phyloP scores from a whole-genome alignment of 2,888 invertebrate genomes.

The Eumacrocentrus americanus region DNA sequence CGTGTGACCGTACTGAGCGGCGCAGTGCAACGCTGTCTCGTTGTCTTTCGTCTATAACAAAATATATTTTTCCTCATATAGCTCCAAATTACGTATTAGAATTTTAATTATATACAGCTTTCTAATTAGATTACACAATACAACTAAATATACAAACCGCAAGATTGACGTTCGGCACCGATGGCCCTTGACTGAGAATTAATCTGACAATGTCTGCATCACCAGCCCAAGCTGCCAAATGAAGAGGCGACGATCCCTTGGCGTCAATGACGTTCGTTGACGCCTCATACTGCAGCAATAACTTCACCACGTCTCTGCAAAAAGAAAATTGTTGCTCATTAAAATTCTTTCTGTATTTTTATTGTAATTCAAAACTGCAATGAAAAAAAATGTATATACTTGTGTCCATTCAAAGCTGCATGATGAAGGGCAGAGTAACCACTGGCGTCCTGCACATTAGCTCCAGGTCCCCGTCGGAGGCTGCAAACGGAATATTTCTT shows the following conservation, averaged over 20 bases:
- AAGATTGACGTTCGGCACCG: constrained; percentile 84
- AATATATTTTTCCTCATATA: constrained; percentile 24
- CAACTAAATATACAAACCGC: constrained; percentile 71
- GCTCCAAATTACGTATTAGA: too few relatives aligned
- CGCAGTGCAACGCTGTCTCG: constrained; percentile 92
- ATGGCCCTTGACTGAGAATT: constrained; percentile 81
- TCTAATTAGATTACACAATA: too few relatives aligned
- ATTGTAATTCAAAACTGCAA: too few relatives aligned
- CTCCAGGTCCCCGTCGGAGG: constrained; percentile 85
- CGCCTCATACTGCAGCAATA: constrained; percentile 84
- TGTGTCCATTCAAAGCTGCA: constrained; percentile 91
- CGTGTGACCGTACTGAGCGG: constrained; percentile 91
- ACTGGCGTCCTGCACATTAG: constrained; percentile 91
- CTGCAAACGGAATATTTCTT: constrained; percentile 62
- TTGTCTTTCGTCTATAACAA: constrained; percentile 79
- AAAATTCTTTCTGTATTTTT: too few relatives aligned
- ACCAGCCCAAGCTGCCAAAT: constrained; percentile 94
- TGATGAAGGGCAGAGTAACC: constrained; percentile 95
- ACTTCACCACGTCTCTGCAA: constrained; percentile 80
- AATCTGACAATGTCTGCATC: constrained; percentile 86
- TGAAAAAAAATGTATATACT: constrained; percentile 66
- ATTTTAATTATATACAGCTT: too few relatives aligned
- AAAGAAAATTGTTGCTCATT: not conserved
- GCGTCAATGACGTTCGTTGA: constrained; percentile 88
- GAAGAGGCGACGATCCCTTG: constrained; percentile 90